Evolutionary conservation across 1,140 invertebrate species (phyloP).

Genomic region (Aphaenogaster floridana): DNA sequence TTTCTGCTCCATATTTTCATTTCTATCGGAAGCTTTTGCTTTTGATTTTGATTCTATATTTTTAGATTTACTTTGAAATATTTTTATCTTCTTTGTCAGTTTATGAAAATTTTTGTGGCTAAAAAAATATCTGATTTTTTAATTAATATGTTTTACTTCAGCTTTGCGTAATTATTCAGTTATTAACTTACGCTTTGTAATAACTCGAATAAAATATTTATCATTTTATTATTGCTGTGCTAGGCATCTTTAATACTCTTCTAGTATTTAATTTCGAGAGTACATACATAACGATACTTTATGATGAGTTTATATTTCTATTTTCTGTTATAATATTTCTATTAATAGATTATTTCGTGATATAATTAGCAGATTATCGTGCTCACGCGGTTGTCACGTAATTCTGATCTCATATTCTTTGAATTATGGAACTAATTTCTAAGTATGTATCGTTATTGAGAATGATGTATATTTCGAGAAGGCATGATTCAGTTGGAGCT

Average conservation of each 20-base stretch:
- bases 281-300: too few relatives aligned
- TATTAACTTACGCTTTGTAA: not conserved
- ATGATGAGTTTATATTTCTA: not conserved
- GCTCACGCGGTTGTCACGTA: not conserved
- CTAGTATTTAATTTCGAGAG: not conserved
- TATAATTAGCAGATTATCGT: constrained; percentile 5
- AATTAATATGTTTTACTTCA: not conserved
- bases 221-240: not conserved
- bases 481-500: constrained; percentile 59
- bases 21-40: not conserved
- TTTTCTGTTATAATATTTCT: not conserved
- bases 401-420: not conserved
- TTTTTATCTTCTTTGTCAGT: not conserved
- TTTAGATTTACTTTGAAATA: not conserved
- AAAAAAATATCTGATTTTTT: not conserved
- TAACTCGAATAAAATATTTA: constrained; percentile 1
- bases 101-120: not conserved
- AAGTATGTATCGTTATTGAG: constrained; percentile 47
- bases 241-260: not conserved
- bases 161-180: not conserved
- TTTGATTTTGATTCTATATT: constrained; percentile 3
- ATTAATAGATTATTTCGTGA: not conserved
- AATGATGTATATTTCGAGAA: constrained; percentile 60
- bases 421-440: constrained; percentile 24
- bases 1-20: not conserved